These are phyloP conservation scores for Megalurothrips usitatus DNA, from an alignment of 2,888 invertebrate genomes.

Conservation along the genomic window DNA sequence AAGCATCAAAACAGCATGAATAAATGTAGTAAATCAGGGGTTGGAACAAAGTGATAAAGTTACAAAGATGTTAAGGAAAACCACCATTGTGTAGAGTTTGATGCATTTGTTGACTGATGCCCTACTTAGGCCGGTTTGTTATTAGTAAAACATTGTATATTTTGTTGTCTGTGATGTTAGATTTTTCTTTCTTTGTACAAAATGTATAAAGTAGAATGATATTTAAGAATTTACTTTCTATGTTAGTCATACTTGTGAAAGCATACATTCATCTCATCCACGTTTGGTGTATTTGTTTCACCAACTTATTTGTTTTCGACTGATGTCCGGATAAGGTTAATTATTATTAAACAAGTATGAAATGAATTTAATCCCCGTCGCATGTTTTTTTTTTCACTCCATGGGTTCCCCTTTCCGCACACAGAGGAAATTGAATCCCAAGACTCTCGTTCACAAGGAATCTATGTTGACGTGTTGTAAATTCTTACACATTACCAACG, in stretches of 20 bases:
- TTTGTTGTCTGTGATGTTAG: conserved; percentile 26
- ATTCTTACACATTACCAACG: too few species aligned
- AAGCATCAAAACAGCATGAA: background rate
- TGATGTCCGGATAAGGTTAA: conserved; percentile 25
- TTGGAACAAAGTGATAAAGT: too few species aligned
- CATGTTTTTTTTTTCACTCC: background rate
- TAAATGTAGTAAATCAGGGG: background rate
- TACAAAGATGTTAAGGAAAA: too few species aligned
- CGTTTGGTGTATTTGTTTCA: background rate
- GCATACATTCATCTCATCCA: conserved; percentile 22
- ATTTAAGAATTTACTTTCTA: conserved; percentile 8
- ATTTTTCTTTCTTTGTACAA: conserved; percentile 25
- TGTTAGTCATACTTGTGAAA: conserved; percentile 23
- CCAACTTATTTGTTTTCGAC: background rate
- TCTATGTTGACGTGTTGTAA: too few species aligned
- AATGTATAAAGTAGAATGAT: conserved; percentile 16
- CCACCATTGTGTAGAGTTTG: background rate
- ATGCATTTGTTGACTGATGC: conserved; percentile 26
- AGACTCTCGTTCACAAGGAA: too few species aligned
- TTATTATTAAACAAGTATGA: conserved; percentile 27
- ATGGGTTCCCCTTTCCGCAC: too few species aligned
- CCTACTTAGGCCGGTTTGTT: background rate
- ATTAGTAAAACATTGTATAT: conserved; percentile 18
- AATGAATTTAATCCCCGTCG: background rate
- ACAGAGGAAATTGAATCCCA: too few species aligned